Evolutionary conservation across 1,140 invertebrate genomes (phyloP).

Genomic region (Diuraphis noxia): DNA sequence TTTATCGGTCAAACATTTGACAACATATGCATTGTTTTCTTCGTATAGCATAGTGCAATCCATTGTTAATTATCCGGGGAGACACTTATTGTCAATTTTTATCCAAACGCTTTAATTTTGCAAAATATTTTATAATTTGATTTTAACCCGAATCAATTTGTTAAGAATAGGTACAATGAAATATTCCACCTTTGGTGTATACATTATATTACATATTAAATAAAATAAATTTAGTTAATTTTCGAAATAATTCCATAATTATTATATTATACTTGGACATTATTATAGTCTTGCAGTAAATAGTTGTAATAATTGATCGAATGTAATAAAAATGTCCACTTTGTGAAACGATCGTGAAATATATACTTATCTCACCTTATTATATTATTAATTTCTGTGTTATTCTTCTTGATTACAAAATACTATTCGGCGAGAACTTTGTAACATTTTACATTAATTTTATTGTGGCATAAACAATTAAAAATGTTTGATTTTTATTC

Average conservation of each 20-base stretch:
- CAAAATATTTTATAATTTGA: background rate
- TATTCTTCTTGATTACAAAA: background rate
- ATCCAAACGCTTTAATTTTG: background rate
- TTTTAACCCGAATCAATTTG: background rate
- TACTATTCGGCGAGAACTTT: background rate
- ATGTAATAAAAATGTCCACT: background rate
- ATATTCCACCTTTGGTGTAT: background rate
- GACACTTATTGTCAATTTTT: background rate
- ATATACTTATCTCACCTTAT: background rate
- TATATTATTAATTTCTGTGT: background rate
- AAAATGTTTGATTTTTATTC: background rate
- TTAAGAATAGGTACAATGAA: background rate
- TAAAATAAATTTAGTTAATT: background rate
- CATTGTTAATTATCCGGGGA: background rate
- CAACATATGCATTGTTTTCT: slow-evolving; percentile 15
- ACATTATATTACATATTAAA: background rate
- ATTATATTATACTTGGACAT: background rate
- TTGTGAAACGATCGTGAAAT: background rate
- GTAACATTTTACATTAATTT: background rate
- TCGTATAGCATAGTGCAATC: background rate
- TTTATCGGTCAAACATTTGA: background rate
- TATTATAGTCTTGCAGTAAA: too few relatives aligned
- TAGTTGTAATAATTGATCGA: background rate
- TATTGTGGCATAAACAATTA: background rate
- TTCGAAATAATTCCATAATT: background rate